Evolutionary conservation across 2,113 vertebrate species (phyloP).

Genomic region (Corythornis vintsioides): DNA sequence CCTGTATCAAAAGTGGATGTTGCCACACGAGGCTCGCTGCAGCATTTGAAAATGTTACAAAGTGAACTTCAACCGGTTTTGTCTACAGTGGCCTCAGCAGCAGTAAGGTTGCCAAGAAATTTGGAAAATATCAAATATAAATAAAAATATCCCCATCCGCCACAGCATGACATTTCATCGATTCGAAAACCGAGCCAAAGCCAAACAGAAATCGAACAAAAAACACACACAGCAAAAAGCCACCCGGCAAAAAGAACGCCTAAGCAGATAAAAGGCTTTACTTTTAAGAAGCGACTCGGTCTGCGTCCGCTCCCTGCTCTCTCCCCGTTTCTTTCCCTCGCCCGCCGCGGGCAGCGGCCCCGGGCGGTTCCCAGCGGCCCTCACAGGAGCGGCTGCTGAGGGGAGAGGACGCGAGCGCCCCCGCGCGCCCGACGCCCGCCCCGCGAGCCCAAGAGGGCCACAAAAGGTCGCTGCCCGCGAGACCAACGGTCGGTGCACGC

Average conservation of each 20-base stretch:
- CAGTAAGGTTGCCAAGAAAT: background rate
- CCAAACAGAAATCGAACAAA: too few species aligned
- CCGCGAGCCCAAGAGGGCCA: too few species aligned
- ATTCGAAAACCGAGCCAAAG: background rate
- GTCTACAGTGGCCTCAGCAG: background rate
- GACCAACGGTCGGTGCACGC: too few species aligned
- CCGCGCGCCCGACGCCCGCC: background rate
- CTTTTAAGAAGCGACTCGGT: background rate
- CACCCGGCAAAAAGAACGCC: too few species aligned
- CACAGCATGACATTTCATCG: background rate
- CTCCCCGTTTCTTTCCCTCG: too few species aligned
- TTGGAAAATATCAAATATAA: background rate
- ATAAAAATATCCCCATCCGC: background rate
- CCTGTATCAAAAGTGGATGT: background rate
- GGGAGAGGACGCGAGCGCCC: background rate
- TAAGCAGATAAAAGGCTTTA: background rate
- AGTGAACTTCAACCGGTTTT: background rate
- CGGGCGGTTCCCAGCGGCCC: background rate
- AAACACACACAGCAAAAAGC: too few species aligned
- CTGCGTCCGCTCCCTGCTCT: background rate
- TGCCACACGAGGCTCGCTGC: rapidly evolving
- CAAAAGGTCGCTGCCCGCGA: background rate
- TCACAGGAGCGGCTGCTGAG: background rate
- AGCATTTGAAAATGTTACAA: background rate
- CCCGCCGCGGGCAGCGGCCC: rapidly evolving